Base-by-base conservation (phyloP, 2,888 invertebrate species). In the Schizaphis graminum region DNA sequence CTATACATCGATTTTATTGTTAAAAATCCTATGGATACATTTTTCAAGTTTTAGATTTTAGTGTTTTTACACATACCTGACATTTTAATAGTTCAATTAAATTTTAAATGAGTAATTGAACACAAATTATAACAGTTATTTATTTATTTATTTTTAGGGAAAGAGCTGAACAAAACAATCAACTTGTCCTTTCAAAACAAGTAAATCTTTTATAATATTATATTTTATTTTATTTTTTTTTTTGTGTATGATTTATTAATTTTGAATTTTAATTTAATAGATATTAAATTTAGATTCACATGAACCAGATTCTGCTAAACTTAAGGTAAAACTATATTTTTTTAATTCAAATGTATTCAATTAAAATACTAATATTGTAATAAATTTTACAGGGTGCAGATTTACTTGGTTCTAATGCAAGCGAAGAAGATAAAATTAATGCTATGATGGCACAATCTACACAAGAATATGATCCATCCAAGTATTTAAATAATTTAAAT, bases 381-480 rank as follows among this genome's bases (percentile, higher is more conserved):
- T n/a, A n/a, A n/a, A 85, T 77, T 88, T 86, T 87, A 13, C 67
- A 95, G 94, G 89, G 94, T 56, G 94, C 94, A 35, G 94, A 95
- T 88, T 96, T 99, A 95, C 97, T 98, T 87, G 97, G 97, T 96
- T 97, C 99, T 96, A 98, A 98, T 96, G 98, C 98, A 95, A 98
- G 98, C 92, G 99, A 99, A 96, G 99, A 99, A 96, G 99, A 99
- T 96, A 99, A 99, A 96, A 99, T 99, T 95, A 98, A 98, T 96
- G 99, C 99, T 95, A 99, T 99, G 98, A 99, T 99, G 97, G 97
- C 98, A 95, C 99, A 99, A 96, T 99, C 99, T 57, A 99, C 99
- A 61, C 98, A 98, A 96, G 99, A 99, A 96, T 99, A 99, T 96
- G 99, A 99, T 96, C 98, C 99, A 95, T 98, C 98, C 96, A 99